Conservation (phyloP, 2,797 vertebrate genomes). For the Euphonia xanthogaster region DNA sequence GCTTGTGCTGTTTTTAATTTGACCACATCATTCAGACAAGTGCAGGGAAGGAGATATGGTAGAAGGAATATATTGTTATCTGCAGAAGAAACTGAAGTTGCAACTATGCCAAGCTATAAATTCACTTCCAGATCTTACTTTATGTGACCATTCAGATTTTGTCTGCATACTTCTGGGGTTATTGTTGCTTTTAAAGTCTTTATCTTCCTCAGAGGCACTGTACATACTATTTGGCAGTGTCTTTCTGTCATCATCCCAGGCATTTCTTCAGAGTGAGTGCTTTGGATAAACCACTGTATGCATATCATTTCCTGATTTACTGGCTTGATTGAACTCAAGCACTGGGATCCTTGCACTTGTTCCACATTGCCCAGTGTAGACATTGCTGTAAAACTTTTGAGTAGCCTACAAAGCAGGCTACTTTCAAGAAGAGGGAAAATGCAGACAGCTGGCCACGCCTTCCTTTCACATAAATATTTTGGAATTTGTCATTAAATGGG, state of each 20-base stretch:
- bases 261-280: not conserved
- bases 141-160: not conserved
- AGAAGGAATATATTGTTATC: not conserved
- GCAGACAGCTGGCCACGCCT: not conserved
- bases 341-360: not conserved
- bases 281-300: not conserved
- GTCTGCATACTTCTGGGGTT: not conserved
- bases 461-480: not conserved
- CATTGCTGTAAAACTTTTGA: not conserved
- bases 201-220: not conserved
- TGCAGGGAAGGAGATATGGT: not conserved
- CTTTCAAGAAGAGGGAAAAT: no score
- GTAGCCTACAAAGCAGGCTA: not conserved
- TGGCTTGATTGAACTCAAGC: not conserved
- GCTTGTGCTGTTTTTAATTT: not conserved
- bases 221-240: not conserved
- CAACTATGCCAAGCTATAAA: not conserved
- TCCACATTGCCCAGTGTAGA: accelerated
- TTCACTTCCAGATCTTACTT: not conserved
- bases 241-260: not conserved
- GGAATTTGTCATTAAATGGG: not conserved
- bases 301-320: not conserved
- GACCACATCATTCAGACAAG: not conserved
- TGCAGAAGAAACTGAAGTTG: not conserved
- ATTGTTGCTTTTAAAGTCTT: not conserved